Conservation (phyloP, 2,797 vertebrate genomes). For the Petrocephalus sullivani region DNA sequence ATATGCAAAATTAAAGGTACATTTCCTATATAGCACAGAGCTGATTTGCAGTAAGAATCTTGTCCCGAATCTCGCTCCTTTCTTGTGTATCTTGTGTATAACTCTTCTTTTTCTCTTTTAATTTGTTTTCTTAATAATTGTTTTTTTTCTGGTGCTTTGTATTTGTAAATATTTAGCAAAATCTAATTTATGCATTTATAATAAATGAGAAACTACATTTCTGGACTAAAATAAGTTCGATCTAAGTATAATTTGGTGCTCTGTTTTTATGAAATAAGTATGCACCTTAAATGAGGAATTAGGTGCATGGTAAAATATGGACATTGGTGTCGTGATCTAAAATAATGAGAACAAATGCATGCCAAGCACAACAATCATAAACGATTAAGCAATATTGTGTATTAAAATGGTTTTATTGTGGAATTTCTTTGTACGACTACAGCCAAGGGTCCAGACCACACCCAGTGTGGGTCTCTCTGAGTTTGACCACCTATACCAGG, state of each 20-base stretch:
- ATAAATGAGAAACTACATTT: constrained; percentile 50
- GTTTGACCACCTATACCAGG: background rate
- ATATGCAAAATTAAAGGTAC: constrained; percentile 34
- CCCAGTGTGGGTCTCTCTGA: background rate
- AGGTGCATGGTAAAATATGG: background rate
- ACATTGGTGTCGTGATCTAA: background rate
- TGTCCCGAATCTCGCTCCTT: constrained; percentile 34
- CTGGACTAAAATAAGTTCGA: constrained; percentile 36
- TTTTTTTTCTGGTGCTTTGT: constrained; percentile 35
- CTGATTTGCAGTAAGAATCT: constrained; percentile 15
- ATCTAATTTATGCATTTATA: constrained; percentile 49
- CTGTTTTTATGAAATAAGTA: background rate
- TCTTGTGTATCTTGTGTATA: constrained; percentile 19
- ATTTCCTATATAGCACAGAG: constrained; percentile 32
- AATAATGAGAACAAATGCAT: background rate
- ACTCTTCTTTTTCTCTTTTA: constrained; percentile 8
- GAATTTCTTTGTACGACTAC: background rate
- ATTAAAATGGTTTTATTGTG: background rate
- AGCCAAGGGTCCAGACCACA: background rate
- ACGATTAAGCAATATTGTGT: background rate
- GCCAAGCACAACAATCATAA: background rate
- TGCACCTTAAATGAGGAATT: too few species aligned
- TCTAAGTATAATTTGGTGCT: background rate
- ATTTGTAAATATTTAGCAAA: constrained; percentile 46
- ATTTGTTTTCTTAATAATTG: constrained; percentile 34